Evolutionary conservation across 2,888 invertebrate species (phyloP).

Genomic region (Catotricha subobsoleta): DNA sequence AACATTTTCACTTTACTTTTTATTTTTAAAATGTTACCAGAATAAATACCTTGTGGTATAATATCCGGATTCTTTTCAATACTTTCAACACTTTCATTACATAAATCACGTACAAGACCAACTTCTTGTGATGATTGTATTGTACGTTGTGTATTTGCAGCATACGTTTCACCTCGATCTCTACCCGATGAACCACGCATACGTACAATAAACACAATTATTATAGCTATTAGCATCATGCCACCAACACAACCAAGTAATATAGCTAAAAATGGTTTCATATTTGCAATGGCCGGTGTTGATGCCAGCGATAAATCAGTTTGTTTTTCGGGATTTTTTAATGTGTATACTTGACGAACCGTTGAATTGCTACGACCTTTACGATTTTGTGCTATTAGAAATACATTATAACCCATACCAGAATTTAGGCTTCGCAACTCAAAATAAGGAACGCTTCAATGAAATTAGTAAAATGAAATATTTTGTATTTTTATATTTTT

Average conservation of each 20-base stretch:
- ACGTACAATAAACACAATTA: slow-evolving; percentile 34
- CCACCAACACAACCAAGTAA: slow-evolving; percentile 35
- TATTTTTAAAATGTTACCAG: background rate
- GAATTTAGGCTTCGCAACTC: slow-evolving; percentile 46
- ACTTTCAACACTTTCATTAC: slow-evolving; percentile 27
- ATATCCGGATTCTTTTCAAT: slow-evolving; percentile 31
- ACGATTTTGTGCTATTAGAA: slow-evolving; percentile 48
- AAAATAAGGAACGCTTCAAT: slow-evolving; percentile 37
- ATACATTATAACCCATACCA: slow-evolving; percentile 48
- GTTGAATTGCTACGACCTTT: slow-evolving; percentile 52
- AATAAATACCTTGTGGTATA: slow-evolving; percentile 27
- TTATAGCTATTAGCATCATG: slow-evolving; percentile 33
- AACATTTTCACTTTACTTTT: background rate
- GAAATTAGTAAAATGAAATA: background rate
- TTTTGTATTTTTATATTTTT: background rate
- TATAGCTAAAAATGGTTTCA: slow-evolving; percentile 36
- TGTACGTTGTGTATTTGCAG: slow-evolving; percentile 21
- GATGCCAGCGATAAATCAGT: slow-evolving; percentile 28
- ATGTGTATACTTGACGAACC: slow-evolving; percentile 46
- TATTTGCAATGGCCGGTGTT: slow-evolving; percentile 32
- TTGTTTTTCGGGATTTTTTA: slow-evolving; percentile 54
- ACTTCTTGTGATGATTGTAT: slow-evolving; percentile 25
- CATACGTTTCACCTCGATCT: slow-evolving; percentile 24
- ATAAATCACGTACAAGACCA: slow-evolving; percentile 24
- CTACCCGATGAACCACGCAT: slow-evolving; percentile 30